phyloP scores from a whole-genome alignment of 2,888 invertebrate genomes.

The Ellobium chinense region DNA sequence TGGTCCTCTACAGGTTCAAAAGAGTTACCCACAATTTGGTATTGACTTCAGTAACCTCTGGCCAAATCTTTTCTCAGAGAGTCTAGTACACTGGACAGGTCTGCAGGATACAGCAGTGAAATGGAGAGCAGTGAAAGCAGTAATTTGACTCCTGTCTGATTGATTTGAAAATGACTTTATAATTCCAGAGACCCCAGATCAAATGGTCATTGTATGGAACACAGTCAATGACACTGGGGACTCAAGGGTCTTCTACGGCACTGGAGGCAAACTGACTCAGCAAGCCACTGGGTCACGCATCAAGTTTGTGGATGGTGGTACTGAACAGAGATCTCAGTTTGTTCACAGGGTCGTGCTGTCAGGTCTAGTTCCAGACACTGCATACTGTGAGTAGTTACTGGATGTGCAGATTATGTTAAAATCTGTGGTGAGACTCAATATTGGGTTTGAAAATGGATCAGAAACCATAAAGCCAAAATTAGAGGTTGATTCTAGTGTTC shows the following conservation, averaged over 20 bases:
- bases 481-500: no score
- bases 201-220: conserved; percentile 37
- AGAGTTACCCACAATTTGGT: no score
- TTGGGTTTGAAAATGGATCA: no score
- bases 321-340: conserved; percentile 35
- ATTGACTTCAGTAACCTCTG: no score
- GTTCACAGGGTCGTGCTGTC: conserved; percentile 35
- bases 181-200: conserved; percentile 12
- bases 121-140: no score
- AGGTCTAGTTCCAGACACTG: conserved; percentile 31
- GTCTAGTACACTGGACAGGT: no score
- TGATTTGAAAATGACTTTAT: background rate
- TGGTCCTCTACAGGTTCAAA: no score
- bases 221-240: conserved; percentile 37
- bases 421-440: no score
- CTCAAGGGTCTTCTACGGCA: conserved; percentile 15
- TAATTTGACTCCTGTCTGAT: background rate
- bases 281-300: conserved; percentile 8
- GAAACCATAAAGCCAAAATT: no score
- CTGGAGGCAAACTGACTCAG: background rate
- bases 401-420: no score
- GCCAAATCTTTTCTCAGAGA: no score
- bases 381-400: conserved; percentile 44
- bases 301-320: conserved; percentile 28
- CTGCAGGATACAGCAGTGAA: no score